A percentile compares a stretch with the other conserved stretches of the same genome.
Evolutionary conservation across 2,888 invertebrate genomes (phyloP).

Genomic region (Dryobota labecula): DNA sequence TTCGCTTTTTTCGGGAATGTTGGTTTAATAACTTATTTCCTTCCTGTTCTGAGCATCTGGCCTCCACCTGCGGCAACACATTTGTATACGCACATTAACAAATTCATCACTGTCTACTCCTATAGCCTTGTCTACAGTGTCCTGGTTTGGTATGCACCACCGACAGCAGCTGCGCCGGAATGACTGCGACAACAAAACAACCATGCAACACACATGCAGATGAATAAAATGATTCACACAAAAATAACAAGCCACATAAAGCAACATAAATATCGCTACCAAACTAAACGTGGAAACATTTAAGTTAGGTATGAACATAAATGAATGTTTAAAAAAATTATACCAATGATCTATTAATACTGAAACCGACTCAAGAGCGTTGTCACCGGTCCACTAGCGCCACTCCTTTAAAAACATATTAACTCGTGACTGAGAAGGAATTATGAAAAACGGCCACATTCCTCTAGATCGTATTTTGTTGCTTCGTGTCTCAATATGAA

Average conservation of each 20-base stretch:
- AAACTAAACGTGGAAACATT: slow-evolving; percentile 20
- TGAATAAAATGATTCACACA: slow-evolving; percentile 67
- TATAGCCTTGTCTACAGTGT: slow-evolving; percentile 79
- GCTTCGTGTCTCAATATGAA: no score
- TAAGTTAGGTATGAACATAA: no score
- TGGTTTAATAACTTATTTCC: slow-evolving; percentile 30
- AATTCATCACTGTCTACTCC: slow-evolving; percentile 76
- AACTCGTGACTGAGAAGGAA: no score
- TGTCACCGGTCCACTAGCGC: no score
- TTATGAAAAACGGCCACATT: no score
- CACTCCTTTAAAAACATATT: no score
- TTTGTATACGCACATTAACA: slow-evolving; percentile 82
- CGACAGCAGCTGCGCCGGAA: slow-evolving; percentile 85
- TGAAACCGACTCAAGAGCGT: slow-evolving; percentile 32
- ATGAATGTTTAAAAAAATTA: slow-evolving; percentile 4
- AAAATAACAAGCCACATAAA: slow-evolving; percentile 63
- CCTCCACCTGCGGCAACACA: slow-evolving; percentile 47
- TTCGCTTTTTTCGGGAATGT: slow-evolving; percentile 44
- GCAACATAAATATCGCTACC: slow-evolving; percentile 48
- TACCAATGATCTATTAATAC: not conserved
- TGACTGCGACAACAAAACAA: slow-evolving; percentile 86
- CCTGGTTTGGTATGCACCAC: slow-evolving; percentile 81
- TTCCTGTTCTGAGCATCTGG: slow-evolving; percentile 56
- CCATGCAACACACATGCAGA: slow-evolving; percentile 86
- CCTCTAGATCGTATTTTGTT: no score